Evolutionary conservation across 2,797 vertebrate genomes (phyloP), one percentile per base, ranked within the genome.

Genomic region (Tragopan temminckii): DNA sequence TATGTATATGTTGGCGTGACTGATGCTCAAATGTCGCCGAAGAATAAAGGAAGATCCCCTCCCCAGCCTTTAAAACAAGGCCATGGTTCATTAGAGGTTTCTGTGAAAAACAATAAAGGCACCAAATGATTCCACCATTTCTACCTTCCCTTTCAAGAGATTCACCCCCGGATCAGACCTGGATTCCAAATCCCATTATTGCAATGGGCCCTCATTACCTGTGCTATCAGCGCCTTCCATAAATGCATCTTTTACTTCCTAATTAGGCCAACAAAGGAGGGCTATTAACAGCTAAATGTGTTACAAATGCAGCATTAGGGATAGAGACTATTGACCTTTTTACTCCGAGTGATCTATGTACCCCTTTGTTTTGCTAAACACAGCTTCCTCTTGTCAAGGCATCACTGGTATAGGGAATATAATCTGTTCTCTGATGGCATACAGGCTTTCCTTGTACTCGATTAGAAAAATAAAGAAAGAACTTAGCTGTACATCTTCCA

Each of bases 321-420:
- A 93, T 94, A 97, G 94, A 93, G 80, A 96, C 89, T 81, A 93
- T 42, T 96, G 96, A 97, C 92, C 95, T 94, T 88, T 93, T 91
- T 85, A 89, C 85, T 95, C 76, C 4, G 1, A 85, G 80, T 72
- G 87, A 93, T 94, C 96, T 97, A 79, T 93, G 87, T 14, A 78
- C 35, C 59, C 89, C 89, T 95, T 95, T 97, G 94, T 95, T 95
- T 90, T 85, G 79, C 81, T 70, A 67, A 95, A 92, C 86, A 95
- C 89, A 79, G 62, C 74, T 84, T 46, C 62, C 90, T 88, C 94
- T 95, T 92, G 92, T 94, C 89, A 61, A 79, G 71, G 88, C 84
- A 92, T 9, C 88, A 2, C 66, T 78, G 90, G 35, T 84, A 84
- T 93, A 48, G 77, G 89, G 91, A 91, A 75, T 89, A 95, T 85